Conservation (phyloP, 2,797 vertebrate species). For the Rhadinocentrus ornatus region DNA sequence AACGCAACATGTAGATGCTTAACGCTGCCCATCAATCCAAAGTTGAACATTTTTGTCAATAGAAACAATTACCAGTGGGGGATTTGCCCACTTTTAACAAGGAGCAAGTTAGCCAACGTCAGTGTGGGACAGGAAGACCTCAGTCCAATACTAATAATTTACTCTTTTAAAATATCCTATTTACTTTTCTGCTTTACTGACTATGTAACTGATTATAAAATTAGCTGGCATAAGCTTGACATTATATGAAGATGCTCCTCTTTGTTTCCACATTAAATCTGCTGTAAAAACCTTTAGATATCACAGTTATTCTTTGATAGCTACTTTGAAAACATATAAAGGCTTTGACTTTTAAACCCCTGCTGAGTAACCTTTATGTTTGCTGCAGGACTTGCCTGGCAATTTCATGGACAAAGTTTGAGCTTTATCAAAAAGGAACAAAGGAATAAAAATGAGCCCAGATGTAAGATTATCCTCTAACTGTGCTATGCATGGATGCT, state of each 20-base stretch:
- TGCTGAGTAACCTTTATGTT: slow-evolving; percentile 47
- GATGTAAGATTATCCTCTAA: slow-evolving; percentile 25
- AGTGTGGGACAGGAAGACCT: slow-evolving; percentile 29
- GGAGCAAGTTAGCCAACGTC: slow-evolving; percentile 43
- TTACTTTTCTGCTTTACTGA: slow-evolving; percentile 1
- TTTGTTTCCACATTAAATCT: slow-evolving; percentile 20
- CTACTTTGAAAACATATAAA: slow-evolving; percentile 29
- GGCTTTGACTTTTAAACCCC: slow-evolving; percentile 45
- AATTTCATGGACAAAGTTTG: slow-evolving; percentile 29
- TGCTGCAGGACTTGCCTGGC: slow-evolving; percentile 31
- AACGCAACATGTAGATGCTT: slow-evolving; percentile 38
- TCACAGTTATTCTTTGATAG: slow-evolving; percentile 28
- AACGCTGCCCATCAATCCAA: slow-evolving; percentile 68
- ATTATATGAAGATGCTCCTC: slow-evolving; percentile 9
- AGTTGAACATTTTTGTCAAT: slow-evolving; percentile 66
- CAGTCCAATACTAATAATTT: slow-evolving; percentile 22
- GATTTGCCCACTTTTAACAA: slow-evolving; percentile 66
- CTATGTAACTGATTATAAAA: background rate
- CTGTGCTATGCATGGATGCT: background rate
- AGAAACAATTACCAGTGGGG: slow-evolving; percentile 43
- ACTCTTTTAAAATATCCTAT: slow-evolving; percentile 20
- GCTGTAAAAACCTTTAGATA: slow-evolving; percentile 12
- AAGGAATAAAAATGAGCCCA: slow-evolving; percentile 1
- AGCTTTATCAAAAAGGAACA: slow-evolving; percentile 26
- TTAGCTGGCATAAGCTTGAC: background rate